These are phyloP conservation scores for Eubasilissa splendida DNA, from an alignment of 2,888 invertebrate species.

Conservation along the genomic window DNA sequence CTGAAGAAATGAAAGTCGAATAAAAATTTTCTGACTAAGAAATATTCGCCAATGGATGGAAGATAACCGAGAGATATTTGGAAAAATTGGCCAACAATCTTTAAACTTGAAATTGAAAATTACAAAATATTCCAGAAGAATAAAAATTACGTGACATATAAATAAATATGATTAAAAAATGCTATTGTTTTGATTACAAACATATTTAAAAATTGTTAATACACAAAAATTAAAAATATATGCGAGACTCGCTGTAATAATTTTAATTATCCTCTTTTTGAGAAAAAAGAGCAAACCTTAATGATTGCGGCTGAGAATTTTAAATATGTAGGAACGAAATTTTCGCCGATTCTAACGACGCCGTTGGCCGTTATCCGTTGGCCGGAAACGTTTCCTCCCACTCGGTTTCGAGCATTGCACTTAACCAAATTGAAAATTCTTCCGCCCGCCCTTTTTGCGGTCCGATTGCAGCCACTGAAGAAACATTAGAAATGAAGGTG, in stretches of 20 bases:
- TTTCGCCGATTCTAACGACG: slow-evolving; percentile 22
- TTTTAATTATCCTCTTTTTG: background rate
- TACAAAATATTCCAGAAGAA: too few relatives aligned
- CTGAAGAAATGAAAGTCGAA: too few relatives aligned
- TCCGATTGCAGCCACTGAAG: background rate
- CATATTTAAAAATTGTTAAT: too few relatives aligned
- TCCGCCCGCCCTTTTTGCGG: slow-evolving; percentile 1
- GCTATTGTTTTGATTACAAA: too few relatives aligned
- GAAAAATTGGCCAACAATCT: too few relatives aligned
- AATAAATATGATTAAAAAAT: too few relatives aligned
- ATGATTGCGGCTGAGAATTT: background rate
- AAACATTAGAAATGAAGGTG: background rate
- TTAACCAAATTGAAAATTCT: slow-evolving; percentile 51
- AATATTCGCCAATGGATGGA: too few relatives aligned
- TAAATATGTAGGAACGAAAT: slow-evolving; percentile 12
- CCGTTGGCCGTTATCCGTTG: slow-evolving; percentile 14
- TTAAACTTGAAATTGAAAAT: too few relatives aligned
- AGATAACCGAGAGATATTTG: too few relatives aligned
- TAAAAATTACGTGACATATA: too few relatives aligned
- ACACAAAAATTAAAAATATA: too few relatives aligned
- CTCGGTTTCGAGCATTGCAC: slow-evolving; percentile 38
- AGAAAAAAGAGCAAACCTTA: background rate
- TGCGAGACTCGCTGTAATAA: background rate
- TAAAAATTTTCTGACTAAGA: too few relatives aligned
- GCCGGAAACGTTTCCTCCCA: slow-evolving; percentile 23